Evolutionary conservation across 2,113 vertebrate species (phyloP), one percentile per base, ranked within the genome.

Genomic region (Aegotheles bennettii): DNA sequence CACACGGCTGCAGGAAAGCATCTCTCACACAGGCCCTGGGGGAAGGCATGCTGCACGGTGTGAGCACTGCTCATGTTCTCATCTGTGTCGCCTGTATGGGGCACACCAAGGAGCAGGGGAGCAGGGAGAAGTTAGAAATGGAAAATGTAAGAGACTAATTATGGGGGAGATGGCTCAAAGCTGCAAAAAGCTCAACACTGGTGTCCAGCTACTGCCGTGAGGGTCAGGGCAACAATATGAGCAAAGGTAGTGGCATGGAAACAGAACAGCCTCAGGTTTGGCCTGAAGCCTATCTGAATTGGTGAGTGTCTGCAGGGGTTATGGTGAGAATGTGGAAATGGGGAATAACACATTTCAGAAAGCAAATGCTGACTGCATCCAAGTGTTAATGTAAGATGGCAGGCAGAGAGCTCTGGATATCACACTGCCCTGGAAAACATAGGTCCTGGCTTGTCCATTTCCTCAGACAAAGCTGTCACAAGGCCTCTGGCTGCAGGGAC

Each of bases 11-110:
- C 4, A 4, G 54, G 45, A 48, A 69, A 83, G 61, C 40, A 17
- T 16, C 56, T 42, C n/a, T 24, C 56, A 17, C 19, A 4, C 10
- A 16, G 73, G 40, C 42, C 61, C 56, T 3, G n/a, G 12, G 51
- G 95, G 65, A 81, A 64, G 47, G 57, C 25, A 23, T 0, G 16
- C 20, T 84, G 38, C 18, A 48, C 19, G 16, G 11, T 18, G 15
- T 0, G 0, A 69, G n/a, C 0, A 1, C 70, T 0, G 31, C 43
- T 53, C 19, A 11, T 0, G 1, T 33, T 45, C 71, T 86, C 8
- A 1, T 24, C 65, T 19, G 56, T 71, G 40, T 25, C 12, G 42
- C 10, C 11, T 28, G 69, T 13, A 3, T 0, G 6, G 54, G 47
- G 35, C 35, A n/a, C 0, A 0, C 15, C 10, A 7, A 17, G 26